phyloP scores from a whole-genome alignment of 2,888 invertebrate species.

The Nomada fucata region DNA sequence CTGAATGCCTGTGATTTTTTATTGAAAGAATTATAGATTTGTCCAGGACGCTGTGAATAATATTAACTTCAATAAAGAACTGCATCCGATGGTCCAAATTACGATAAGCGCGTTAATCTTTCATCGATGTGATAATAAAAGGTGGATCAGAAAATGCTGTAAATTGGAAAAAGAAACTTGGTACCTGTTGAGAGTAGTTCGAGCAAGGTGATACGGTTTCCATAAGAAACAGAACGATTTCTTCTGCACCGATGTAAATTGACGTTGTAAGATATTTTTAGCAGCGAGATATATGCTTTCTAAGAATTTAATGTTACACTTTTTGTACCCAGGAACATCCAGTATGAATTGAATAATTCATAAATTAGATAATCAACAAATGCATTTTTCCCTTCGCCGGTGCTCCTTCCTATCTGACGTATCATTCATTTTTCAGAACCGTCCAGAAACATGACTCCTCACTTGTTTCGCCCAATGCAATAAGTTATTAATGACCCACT shows the following conservation, averaged over 20 bases:
- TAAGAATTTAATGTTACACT: not conserved
- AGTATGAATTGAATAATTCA: constrained; percentile 3
- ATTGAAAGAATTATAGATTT: not conserved
- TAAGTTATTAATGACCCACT: constrained; percentile 39
- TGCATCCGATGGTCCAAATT: not conserved
- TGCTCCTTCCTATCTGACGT: not conserved
- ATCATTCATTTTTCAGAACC: constrained; percentile 16
- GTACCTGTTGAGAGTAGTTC: no score
- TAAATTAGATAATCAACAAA: constrained; percentile 15
- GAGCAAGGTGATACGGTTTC: no score
- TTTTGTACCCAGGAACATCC: not conserved
- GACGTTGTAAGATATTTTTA: not conserved
- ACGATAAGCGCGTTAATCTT: not conserved
- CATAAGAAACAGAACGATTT: no score
- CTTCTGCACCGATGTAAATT: not conserved
- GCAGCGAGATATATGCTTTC: not conserved
- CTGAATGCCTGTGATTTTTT: not conserved
- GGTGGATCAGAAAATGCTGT: not conserved
- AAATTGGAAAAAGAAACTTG: no score
- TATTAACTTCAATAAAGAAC: not conserved
- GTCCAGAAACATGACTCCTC: constrained; percentile 13
- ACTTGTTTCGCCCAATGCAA: constrained; percentile 20
- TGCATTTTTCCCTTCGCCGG: not conserved
- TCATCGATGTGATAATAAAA: not conserved
- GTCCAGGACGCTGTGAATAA: not conserved